phyloP scores from a whole-genome alignment of 1,140 invertebrate genomes.

The Pectinophora gossypiella region DNA sequence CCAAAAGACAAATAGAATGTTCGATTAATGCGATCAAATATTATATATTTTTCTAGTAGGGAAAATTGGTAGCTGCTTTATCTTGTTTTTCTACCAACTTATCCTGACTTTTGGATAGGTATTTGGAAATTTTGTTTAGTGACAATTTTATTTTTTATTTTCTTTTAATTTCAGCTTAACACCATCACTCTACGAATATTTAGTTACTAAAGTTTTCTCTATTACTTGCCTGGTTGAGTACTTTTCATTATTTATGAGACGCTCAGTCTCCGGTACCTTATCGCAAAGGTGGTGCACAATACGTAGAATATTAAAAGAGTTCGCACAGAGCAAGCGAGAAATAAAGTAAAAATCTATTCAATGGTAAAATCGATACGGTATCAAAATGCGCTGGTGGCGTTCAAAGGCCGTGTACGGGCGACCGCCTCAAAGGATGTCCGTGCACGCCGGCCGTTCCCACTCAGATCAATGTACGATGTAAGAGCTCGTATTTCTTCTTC shows the following conservation, averaged over 20 bases:
- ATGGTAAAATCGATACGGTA: constrained; percentile 49
- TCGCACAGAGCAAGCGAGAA: constrained; percentile 5
- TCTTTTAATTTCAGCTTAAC: neutral
- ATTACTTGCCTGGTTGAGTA: no score
- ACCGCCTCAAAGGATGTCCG: constrained; percentile 50
- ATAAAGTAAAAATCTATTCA: constrained; percentile 47
- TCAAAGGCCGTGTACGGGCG: constrained; percentile 42
- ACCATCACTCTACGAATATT: neutral
- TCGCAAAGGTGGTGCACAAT: neutral
- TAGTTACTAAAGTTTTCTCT: no score
- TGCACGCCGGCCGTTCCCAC: constrained; percentile 46
- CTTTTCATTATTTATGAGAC: no score
- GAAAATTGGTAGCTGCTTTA: neutral
- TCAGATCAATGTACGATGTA: constrained; percentile 39
- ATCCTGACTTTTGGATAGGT: neutral
- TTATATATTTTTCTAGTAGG: constrained; percentile 32
- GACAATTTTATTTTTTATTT: no score
- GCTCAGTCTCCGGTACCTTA: no score
- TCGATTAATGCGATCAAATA: constrained; percentile 68
- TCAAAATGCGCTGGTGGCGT: constrained; percentile 43
- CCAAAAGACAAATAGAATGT: constrained; percentile 73
- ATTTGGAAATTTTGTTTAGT: neutral
- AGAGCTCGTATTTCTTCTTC: constrained; percentile 22
- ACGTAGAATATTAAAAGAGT: neutral
- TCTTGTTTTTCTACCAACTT: neutral